Evolutionary conservation across 92 coral and sea anemone genomes (phyloP), one percentile per base, ranked within the genome.

Genomic region (Ricordea florida): DNA sequence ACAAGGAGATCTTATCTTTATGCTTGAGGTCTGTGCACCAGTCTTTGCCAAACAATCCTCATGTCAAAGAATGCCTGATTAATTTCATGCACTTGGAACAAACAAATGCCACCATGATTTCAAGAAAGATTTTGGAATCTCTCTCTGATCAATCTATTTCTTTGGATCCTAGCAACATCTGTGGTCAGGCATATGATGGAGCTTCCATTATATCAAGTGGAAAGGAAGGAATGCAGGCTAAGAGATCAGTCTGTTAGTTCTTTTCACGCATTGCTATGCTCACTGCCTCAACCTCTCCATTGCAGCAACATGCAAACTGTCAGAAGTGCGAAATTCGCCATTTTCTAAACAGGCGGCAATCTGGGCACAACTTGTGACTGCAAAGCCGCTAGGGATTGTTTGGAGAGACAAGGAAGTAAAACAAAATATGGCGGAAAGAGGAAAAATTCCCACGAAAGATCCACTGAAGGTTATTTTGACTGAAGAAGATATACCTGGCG

Each of bases 261-360:
- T 75, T 34, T 83, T 38, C 78, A 78, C 72, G 45, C 79, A 69
- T 16, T 78, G 89, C 69, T 84, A 67, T 78, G 81, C 77, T 72
- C 87, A 86, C 75, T 76, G 76, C 82, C 76, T 86, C 8, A 80
- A 86, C 68, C 84, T 86, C 74, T 75, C 85, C 69, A 86, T 86
- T 58, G 86, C 76, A 50, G 74, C 68, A 64, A 52, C 92, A 80
- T 72, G 81, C 63, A 37, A 81, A 42, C 55, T 72, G 33, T 1
- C 55, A 72, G 78, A 60, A 71, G 75, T 71, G 60, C 74, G 66
- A 57, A 35, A 69, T 72, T 57, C 51, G 79, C 79, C 51, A 24
- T 9, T 58, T 11, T 21, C 73, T 23, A 73, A 73, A 63, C 72
- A 74, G 60, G 76, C 36, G 20, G 80, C 55, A 40, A 26, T 16